Conservation (phyloP, 2,113 vertebrate species). For the Poeciliopsis retropinna region DNA sequence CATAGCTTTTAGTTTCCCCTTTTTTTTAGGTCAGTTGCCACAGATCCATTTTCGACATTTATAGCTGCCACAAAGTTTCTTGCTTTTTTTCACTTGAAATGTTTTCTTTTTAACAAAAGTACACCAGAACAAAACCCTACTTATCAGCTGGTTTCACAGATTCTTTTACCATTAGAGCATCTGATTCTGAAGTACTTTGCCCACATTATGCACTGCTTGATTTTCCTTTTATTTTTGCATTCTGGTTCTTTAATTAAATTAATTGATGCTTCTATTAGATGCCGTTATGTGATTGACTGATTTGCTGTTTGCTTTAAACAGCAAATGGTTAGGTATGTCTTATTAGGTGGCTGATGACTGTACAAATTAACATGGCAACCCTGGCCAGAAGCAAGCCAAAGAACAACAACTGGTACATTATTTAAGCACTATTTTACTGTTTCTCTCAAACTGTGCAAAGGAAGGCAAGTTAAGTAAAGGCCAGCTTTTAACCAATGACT, state of each 20-base stretch:
- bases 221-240: not conserved
- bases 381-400: not conserved
- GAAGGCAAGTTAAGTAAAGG: not conserved
- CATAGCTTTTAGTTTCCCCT: slow-evolving; percentile 31
- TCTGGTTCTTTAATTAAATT: not conserved
- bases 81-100: too few relatives aligned
- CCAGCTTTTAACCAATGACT: not conserved
- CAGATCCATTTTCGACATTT: slow-evolving; percentile 39
- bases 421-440: not conserved
- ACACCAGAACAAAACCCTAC: too few relatives aligned
- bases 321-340: not conserved
- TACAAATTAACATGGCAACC: not conserved
- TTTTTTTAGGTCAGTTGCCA: not conserved
- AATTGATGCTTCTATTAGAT: not conserved
- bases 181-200: not conserved
- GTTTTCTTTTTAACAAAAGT: too few relatives aligned
- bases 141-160: too few relatives aligned
- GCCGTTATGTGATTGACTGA: not conserved
- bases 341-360: not conserved
- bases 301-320: not conserved
- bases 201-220: not conserved
- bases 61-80: not conserved
- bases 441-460: not conserved
- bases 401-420: not conserved
- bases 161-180: not conserved